A percentile compares a stretch with the other conserved stretches of the same genome.
Evolutionary conservation across 2,797 vertebrate species (phyloP).

Genomic region (Sternarchorhynchus goeldii): DNA sequence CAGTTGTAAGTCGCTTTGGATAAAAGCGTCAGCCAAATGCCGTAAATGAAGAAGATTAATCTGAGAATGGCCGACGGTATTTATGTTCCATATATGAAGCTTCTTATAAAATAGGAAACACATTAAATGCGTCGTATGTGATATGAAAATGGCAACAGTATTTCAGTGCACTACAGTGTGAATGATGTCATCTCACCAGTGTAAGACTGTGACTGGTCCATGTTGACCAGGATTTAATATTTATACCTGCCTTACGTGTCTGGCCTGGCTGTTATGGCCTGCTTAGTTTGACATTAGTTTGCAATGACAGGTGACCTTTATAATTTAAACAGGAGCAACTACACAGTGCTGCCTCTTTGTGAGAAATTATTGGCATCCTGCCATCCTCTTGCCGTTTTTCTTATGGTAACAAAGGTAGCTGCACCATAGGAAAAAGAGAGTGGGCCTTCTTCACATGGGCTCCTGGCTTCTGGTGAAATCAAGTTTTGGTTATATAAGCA

Average conservation of each 20-base stretch:
- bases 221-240: constrained; percentile 7
- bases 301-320: constrained; percentile 50
- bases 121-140: no score
- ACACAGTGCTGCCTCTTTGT: constrained; percentile 42
- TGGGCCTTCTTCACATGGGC: constrained; percentile 20
- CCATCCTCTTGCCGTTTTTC: constrained; percentile 61
- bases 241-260: constrained; percentile 16
- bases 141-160: constrained; percentile 3
- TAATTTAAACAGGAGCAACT: constrained; percentile 46
- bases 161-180: neutral
- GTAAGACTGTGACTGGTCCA: neutral
- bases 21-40: no score
- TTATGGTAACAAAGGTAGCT: constrained; percentile 60
- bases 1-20: no score
- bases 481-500: constrained; percentile 42
- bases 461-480: constrained; percentile 53
- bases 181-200: no score
- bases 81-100: no score
- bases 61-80: no score
- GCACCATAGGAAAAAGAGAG: constrained; percentile 58
- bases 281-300: constrained; percentile 51
- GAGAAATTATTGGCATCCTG: constrained; percentile 54
- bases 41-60: no score
- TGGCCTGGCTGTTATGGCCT: constrained; percentile 24
- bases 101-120: no score